Evolutionary conservation across 2,113 vertebrate genomes (phyloP).

Genomic region (Gadus macrocephalus): DNA sequence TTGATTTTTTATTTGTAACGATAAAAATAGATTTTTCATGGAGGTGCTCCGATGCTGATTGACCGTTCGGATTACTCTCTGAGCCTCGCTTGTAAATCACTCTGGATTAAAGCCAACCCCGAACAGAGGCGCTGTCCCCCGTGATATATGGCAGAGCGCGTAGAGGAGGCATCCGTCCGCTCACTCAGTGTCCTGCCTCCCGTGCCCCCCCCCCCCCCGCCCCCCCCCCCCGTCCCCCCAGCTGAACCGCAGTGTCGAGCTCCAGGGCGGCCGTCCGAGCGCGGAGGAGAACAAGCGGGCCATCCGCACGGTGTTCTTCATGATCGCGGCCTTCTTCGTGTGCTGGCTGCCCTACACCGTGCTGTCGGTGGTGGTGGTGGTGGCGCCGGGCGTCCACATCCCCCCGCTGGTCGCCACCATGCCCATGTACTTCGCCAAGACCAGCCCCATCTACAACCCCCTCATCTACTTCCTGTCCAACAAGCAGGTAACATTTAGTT

Average conservation of each 20-base stretch:
- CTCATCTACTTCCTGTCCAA: constrained; percentile 74
- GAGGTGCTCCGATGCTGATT: too few relatives aligned
- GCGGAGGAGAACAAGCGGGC: constrained; percentile 63
- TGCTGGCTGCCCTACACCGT: constrained; percentile 74
- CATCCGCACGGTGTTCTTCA: constrained; percentile 66
- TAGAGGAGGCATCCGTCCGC: background rate
- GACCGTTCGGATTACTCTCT: too few relatives aligned
- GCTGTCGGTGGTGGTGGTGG: constrained; percentile 65
- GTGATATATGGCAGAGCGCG: background rate
- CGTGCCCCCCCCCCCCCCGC: background rate
- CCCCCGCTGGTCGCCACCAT: constrained; percentile 70
- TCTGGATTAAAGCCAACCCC: too few relatives aligned
- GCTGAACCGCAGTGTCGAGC: constrained; percentile 72
- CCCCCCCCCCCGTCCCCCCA: constrained; percentile 12
- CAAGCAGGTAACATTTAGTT: constrained; percentile 57
- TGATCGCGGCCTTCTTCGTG: constrained; percentile 65
- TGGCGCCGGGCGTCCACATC: constrained; percentile 64
- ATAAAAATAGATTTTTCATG: too few relatives aligned
- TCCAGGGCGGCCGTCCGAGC: constrained; percentile 62
- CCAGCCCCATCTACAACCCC: constrained; percentile 72
- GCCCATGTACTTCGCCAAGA: constrained; percentile 76
- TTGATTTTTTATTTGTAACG: too few relatives aligned
- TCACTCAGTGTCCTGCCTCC: background rate
- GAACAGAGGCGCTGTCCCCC: background rate
- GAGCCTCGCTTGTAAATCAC: too few relatives aligned